These are phyloP conservation scores for Apteryx mantelli DNA, from an alignment of 2,113 vertebrate species.

Conservation along the genomic window DNA sequence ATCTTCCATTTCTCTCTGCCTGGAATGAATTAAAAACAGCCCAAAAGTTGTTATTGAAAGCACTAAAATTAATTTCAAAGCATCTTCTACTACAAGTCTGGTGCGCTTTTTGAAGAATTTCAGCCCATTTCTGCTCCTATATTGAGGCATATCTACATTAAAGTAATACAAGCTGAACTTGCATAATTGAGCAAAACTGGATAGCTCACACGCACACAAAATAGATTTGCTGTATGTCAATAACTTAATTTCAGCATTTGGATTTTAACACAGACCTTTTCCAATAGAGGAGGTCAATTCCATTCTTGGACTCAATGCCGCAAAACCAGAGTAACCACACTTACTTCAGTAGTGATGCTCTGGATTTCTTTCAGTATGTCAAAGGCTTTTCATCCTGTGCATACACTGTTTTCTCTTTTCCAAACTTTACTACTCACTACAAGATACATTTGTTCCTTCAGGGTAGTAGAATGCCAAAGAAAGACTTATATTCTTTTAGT, in stretches of 20 bases:
- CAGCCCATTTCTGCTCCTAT: not conserved
- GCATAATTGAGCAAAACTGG: not conserved
- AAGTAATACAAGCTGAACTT: not conserved
- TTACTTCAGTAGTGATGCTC: not conserved
- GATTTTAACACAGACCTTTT: not conserved
- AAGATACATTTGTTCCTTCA: not conserved
- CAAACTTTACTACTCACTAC: not conserved
- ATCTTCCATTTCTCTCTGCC: not conserved
- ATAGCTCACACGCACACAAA: not conserved
- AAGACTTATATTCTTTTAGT: not conserved
- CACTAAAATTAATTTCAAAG: not conserved
- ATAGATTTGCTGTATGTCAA: not conserved
- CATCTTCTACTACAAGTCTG: not conserved
- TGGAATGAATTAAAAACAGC: not conserved
- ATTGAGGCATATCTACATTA: not conserved
- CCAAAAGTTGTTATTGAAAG: not conserved
- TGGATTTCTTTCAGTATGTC: not conserved
- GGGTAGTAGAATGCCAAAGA: not conserved
- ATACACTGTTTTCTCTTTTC: not conserved
- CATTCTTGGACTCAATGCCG: not conserved
- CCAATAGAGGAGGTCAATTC: not conserved
- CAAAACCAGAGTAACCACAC: not conserved
- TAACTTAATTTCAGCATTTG: not conserved
- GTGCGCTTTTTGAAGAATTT: not conserved
- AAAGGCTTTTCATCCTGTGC: not conserved